Conservation (phyloP, 2,113 vertebrate species). For the Neomonachus schauinslandi region DNA sequence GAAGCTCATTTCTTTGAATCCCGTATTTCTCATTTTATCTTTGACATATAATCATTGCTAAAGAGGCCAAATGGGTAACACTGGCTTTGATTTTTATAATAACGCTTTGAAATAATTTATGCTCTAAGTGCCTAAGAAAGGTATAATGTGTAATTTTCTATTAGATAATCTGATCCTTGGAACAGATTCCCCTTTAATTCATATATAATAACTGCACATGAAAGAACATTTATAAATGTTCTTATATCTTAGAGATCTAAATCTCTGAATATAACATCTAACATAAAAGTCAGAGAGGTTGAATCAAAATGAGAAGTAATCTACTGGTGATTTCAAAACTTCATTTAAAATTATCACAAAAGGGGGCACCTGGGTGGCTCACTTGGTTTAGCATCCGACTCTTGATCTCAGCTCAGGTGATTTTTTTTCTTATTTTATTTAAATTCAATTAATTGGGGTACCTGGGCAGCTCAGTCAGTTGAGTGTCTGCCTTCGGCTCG, state of each 20-base stretch:
- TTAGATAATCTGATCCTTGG: neutral
- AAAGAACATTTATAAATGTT: neutral
- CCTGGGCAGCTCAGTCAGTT: no score
- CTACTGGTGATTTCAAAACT: neutral
- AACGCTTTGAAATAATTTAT: slow-evolving; percentile 15
- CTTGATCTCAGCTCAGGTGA: neutral
- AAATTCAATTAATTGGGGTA: neutral
- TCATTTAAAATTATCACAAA: slow-evolving; percentile 2
- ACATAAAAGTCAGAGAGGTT: neutral
- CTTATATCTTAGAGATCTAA: neutral
- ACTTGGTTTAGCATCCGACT: neutral
- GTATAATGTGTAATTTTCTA: neutral
- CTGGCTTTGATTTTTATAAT: slow-evolving; percentile 3
- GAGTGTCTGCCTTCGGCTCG: no score
- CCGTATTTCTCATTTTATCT: neutral
- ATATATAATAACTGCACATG: neutral
- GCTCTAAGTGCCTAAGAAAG: neutral
- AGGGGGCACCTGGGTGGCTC: neutral
- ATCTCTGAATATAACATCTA: neutral
- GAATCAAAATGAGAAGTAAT: slow-evolving; percentile 28
- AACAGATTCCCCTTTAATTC: neutral
- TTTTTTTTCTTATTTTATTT: neutral
- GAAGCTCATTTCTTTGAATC: neutral
- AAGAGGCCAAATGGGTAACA: neutral
- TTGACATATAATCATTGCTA: neutral